Base-by-base conservation (phyloP, 2,797 vertebrate genomes). In the Hafferia zeledoni region DNA sequence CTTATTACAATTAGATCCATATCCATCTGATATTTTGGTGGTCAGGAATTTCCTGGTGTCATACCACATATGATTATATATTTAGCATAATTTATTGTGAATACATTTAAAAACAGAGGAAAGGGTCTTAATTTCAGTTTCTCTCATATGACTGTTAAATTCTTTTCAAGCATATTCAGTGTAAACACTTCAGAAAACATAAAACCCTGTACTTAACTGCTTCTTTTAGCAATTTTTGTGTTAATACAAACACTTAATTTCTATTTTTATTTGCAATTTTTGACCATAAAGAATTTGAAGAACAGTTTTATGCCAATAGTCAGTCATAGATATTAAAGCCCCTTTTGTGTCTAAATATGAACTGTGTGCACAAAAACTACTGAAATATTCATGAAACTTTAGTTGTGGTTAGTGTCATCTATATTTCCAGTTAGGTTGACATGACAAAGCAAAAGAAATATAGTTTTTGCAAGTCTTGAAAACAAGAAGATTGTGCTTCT, bases 41-140 rank as follows among this genome's bases (percentile, higher is more conserved):
- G 75, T 81, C 76, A 56, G 67, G 78, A 95, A 95, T 96, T 96
- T 96, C 71, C 53, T 79, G 43, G 37, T 50, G 41, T 83, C 77
- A 49, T 55, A 33, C 59, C 74, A 89, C 70, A 59, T 94, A 59
- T n/a, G 64, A 59, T 67, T 83, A 92, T 24, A 37, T 13, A 61
- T 93, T 92, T 95, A 79, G 6, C 27, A 31, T 69, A 28, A 69
- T 46, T 92, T 84, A 43, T 67, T 44, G 5, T 71, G 14, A 72
- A 35, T 89, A 28, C 2, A 1, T 92, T 13, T 31, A 75, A 72
- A 35, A 84, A 31, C 25, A 70, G 33, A 76, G 16, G 11, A 64
- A 85, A 69, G n/a, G 3, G 63, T 59, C 60, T 94, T 86, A n/a
- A 78, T 80, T 95, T 64, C 37, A 44, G 8, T 47, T 85, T 49